Conservation (phyloP, 2,113 vertebrate species). For the Lepus europaeus region DNA sequence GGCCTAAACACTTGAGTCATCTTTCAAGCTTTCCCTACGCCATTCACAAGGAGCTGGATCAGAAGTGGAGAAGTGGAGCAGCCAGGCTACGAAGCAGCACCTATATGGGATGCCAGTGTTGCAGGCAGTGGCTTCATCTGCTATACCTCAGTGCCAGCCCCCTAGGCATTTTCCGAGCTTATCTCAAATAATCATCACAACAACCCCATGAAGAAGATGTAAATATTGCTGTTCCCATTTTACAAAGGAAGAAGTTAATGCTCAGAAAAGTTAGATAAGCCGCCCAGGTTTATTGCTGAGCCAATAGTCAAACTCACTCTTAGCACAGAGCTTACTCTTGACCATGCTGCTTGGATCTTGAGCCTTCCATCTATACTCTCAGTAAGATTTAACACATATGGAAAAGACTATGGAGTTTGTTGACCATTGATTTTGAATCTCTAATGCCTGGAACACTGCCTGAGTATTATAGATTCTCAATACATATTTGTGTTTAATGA, state of each 20-base stretch:
- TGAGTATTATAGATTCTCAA: background rate
- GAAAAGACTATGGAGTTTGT: background rate
- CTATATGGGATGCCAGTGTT: no score
- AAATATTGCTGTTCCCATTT: background rate
- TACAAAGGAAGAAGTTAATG: background rate
- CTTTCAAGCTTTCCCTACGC: no score
- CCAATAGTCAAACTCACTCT: constrained; percentile 30
- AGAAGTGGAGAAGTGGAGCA: no score
- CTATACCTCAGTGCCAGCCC: no score
- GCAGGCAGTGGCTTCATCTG: no score
- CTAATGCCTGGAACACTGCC: background rate
- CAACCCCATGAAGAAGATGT: background rate
- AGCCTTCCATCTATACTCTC: background rate
- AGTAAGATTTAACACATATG: background rate
- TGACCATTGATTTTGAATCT: background rate
- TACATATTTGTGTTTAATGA: constrained; percentile 45
- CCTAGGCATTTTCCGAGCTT: background rate
- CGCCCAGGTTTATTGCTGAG: background rate
- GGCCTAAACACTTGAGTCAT: no score
- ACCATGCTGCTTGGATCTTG: background rate
- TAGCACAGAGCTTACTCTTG: constrained; percentile 11
- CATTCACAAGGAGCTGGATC: no score
- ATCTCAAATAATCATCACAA: constrained; percentile 4
- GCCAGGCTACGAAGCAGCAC: no score
- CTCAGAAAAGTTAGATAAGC: background rate